phyloP scores from a whole-genome alignment of 37 sponge, comb jelly and placozoan genomes.

The Chondrilla cf. caribensis region DNA sequence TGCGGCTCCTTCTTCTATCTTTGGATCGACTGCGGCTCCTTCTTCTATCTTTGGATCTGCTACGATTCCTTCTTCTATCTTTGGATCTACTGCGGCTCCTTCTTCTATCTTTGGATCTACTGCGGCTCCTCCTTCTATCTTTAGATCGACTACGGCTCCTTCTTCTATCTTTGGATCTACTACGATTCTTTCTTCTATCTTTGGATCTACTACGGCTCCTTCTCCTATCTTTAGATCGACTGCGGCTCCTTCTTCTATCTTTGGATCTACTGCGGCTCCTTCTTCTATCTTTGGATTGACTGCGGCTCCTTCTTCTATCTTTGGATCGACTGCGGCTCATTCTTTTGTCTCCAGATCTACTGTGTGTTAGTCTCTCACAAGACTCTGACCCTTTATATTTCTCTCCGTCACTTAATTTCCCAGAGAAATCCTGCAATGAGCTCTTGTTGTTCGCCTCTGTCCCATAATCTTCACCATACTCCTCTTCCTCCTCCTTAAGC shows the following conservation, averaged over 20 bases:
- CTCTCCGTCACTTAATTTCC: neutral
- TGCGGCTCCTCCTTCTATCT: neutral
- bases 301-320: constrained; percentile 7
- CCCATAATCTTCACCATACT: constrained; percentile 5
- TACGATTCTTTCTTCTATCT: neutral
- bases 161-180: constrained; percentile 13
- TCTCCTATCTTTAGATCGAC: neutral
- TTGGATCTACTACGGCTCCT: neutral
- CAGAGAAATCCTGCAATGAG: neutral
- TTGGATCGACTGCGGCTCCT: constrained; percentile 5
- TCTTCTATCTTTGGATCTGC: constrained; percentile 5
- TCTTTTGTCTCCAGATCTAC: constrained; percentile 19
- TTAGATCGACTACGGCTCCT: too few species aligned
- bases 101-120: constrained; percentile 35
- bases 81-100: constrained; percentile 17
- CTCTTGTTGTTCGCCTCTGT: neutral
- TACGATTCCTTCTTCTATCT: neutral
- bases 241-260: neutral
- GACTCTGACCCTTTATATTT: neutral
- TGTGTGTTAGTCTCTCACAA: constrained; percentile 12
- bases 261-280: constrained; percentile 24
- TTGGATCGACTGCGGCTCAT: constrained; percentile 21
- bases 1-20: constrained; percentile 27
- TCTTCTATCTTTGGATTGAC: constrained; percentile 18
- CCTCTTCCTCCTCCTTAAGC: neutral